phyloP scores from a whole-genome alignment of 2,797 vertebrate genomes.

The Toxotes lorentzi region DNA sequence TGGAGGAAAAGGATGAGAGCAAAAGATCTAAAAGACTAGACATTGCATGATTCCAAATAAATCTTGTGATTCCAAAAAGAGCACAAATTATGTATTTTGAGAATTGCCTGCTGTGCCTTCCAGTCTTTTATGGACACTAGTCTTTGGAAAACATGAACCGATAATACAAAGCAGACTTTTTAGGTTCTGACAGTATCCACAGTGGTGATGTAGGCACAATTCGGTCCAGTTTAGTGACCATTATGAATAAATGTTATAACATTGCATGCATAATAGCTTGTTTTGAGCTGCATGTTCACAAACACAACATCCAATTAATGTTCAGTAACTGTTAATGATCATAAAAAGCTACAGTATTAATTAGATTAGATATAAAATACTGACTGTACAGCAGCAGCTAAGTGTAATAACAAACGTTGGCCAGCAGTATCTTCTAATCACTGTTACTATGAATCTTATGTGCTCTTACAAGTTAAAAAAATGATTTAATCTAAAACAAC shows the following conservation, averaged over 20 bases:
- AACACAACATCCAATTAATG: neutral
- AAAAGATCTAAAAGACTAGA: neutral
- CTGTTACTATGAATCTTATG: neutral
- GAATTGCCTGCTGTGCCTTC: neutral
- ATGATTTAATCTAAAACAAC: neutral
- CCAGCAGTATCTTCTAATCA: neutral
- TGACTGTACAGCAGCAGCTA: neutral
- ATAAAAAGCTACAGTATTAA: no score
- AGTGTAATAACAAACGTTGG: neutral
- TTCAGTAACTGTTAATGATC: neutral
- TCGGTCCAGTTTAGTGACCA: constrained; percentile 17
- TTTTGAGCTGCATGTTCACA: constrained; percentile 1
- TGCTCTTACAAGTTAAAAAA: neutral
- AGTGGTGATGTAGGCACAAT: constrained; percentile 17
- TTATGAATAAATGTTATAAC: constrained; percentile 7
- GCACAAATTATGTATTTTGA: constrained; percentile 5
- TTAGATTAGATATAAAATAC: neutral
- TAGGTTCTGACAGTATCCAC: neutral
- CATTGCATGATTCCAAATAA: neutral
- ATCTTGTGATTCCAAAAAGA: neutral
- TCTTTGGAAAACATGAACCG: constrained; percentile 21
- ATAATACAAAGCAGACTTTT: constrained; percentile 38
- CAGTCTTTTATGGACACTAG: neutral
- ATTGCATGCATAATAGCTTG: neutral
- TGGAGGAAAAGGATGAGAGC: neutral